Base-by-base conservation (phyloP, 2,888 invertebrate genomes). In the Nymphalis urticae region DNA sequence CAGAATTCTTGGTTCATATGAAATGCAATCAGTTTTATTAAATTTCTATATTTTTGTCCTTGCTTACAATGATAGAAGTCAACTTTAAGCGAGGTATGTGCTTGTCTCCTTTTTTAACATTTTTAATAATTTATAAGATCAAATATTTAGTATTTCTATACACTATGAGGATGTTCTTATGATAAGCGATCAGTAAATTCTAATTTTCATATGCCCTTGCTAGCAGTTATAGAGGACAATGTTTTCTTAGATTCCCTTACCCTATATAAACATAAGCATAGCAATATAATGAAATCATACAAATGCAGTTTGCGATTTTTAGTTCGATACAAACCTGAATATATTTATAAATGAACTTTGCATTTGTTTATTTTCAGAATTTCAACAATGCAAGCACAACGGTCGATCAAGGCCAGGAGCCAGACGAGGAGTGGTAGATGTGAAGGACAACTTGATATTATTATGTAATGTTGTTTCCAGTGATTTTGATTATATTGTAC, bases 371-470 rank as follows among this genome's bases (percentile, higher is more conserved):
- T 62, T 32, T 85, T 17, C 84, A 90, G 92, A 86, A 84, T 70
- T 90, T 91, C 79, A 87, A 86, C 71, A 84, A 81, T 63, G 84
- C 85, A 2, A 74, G 77, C 42, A 71, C 86, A 10, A 73, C 80
- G 0, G 79, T 72, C 1, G 82, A 81, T 7, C 85, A 83, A 68
- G 89, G 88, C 17, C 83, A 87, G 51, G 93, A 94, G 75, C 92
- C 91, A 0, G 93, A 94, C 9, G 94, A 94, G 74, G 89, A 89
- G 36, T 95, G 94, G 94, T 94, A 93, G 79, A 79, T 56, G 48
- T 75, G 69, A 73, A 68, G 73, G 78, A 81, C 81, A 76, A 77
- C 77, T 81, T 82, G 77, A 82, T 76, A 79, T 75, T 78, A 75
- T 72, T 21, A 53, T 48, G 32, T 56, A 36, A 59, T n/a, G 21